A percentile compares a stretch with the other conserved stretches of the same genome.
Conservation (phyloP, 2,888 invertebrate genomes). For the Callinectes sapidus region DNA sequence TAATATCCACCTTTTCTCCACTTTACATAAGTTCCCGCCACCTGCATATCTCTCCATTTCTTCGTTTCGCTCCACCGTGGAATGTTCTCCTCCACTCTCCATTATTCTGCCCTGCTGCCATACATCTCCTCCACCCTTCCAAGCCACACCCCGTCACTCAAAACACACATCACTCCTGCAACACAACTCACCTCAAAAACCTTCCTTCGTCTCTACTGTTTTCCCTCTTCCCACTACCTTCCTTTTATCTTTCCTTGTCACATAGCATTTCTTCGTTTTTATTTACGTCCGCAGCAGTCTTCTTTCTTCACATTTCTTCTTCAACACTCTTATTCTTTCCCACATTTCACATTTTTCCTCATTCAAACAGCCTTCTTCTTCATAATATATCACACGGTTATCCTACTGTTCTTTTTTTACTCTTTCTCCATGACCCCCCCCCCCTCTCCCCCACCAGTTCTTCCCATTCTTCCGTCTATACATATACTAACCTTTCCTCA, state of each 20-base stretch:
- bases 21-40: neutral
- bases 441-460: neutral
- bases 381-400: neutral
- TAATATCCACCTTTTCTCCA: neutral
- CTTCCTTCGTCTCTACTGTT: neutral
- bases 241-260: neutral
- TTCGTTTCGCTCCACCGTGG: neutral
- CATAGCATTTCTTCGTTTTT: neutral
- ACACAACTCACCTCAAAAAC: conserved; percentile 11
- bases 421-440: neutral
- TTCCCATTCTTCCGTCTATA: neutral
- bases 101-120: conserved; percentile 9
- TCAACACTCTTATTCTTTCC: neutral
- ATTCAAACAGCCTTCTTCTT: neutral
- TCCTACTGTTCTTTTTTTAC: neutral
- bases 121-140: conserved; percentile 16
- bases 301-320: neutral
- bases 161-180: neutral
- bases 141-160: neutral
- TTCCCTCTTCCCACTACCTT: neutral
- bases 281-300: neutral
- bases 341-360: neutral
- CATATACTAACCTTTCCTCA: neutral
- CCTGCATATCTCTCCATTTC: neutral
- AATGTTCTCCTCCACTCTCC: neutral